These are phyloP conservation scores for Psittacula cyanocephala DNA, from an alignment of 2,113 vertebrate species.

Conservation along the genomic window DNA sequence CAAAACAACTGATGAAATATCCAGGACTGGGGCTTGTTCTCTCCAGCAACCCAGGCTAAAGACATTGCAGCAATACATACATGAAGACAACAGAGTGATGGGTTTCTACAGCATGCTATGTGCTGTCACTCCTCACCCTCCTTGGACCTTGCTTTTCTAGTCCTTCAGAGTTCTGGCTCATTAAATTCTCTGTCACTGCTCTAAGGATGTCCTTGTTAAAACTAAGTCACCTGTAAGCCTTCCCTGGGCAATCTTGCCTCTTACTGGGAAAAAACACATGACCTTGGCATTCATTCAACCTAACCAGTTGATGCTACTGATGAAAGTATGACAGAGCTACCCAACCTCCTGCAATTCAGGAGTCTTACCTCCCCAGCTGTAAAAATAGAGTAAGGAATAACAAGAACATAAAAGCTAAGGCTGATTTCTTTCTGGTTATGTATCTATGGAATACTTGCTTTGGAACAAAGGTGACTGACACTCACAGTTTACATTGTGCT, in stretches of 20 bases:
- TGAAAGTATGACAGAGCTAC: neutral
- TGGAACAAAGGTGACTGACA: neutral
- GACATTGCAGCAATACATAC: neutral
- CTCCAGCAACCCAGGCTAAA: neutral
- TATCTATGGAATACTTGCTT: conserved; percentile 21
- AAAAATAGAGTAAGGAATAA: neutral
- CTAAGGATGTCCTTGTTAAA: conserved; percentile 49
- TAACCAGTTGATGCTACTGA: neutral
- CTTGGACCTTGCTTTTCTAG: conserved; percentile 22
- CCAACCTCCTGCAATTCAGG: neutral
- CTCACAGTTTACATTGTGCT: neutral
- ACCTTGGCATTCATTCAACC: conserved; percentile 4
- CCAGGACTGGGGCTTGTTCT: neutral
- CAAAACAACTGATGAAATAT: neutral
- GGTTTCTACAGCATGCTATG: neutral
- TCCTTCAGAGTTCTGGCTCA: conserved; percentile 30
- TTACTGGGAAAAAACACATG: neutral
- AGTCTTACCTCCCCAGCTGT: neutral
- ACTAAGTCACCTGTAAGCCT: conserved; percentile 42
- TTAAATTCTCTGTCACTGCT: conserved; percentile 28
- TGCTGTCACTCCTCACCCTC: conserved; percentile 7
- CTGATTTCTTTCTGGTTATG: neutral
- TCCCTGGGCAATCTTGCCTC: conserved; percentile 27
- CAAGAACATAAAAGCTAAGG: conserved; percentile 22
- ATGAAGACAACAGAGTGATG: neutral